Evolutionary conservation across 1,140 invertebrate genomes (phyloP), one percentile per base, ranked within the genome.

Genomic region (Whitmania pigra): DNA sequence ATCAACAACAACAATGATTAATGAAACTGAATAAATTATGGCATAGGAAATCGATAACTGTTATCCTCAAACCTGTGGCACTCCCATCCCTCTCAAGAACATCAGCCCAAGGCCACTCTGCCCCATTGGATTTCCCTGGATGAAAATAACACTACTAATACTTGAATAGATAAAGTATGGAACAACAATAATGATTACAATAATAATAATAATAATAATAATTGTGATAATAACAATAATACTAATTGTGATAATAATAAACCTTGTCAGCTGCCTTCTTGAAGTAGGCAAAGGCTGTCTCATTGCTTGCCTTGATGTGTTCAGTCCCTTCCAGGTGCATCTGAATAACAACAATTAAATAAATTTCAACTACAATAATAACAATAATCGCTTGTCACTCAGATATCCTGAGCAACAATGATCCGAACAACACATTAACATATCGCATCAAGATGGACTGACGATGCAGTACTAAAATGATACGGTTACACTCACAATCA

Each of bases 321-420:
- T 92, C 90, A 77, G 91, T 94, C 4, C 95, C 95, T 84, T 99
- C 95, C 27, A 97, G 84, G 82, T 96, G 97, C 80, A 99, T 97
- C 90, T 92, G 76, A 31, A 36, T 63, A 31, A 22, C 57, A 20
- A 63, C 25, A 25, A 57, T 22, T 3, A 31, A 29, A 67, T 29
- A n/a, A 27, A n/a, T n/a, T n/a, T n/a, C 5, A 29, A 67, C 18
- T 4, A 22, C 5, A 67, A 67, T n/a, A 67, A 36, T 43, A 53
- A 53, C 7, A 31, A 36, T 22, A 60, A 68, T 72, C 40, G 13
- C 13, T 43, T 6, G 13, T 43, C 13, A 43, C 13, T 43, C 40
- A 43, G 5, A 43, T 43, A 5, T 43, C 5, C 40, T 43, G 13
- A 43, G 5, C 13, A 43, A 43, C 13, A 43, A 6, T 43, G 5